These are phyloP conservation scores for Scaeva pyrastri DNA, from an alignment of 2,888 invertebrate species.

Conservation along the genomic window DNA sequence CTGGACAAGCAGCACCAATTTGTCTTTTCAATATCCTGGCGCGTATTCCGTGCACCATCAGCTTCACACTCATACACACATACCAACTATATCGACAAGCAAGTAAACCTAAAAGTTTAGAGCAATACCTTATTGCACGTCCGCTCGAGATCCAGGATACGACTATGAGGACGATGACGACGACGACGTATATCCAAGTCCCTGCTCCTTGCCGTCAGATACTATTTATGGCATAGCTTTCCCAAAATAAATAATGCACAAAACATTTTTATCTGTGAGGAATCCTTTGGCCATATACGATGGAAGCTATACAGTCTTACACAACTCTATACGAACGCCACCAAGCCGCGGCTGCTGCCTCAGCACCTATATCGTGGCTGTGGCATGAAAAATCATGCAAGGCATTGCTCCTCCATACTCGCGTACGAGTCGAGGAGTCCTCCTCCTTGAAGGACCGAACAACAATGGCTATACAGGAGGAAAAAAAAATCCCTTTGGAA, in stretches of 20 bases:
- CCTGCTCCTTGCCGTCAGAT: conserved; percentile 67
- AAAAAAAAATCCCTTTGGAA: conserved; percentile 29
- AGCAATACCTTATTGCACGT: conserved; percentile 61
- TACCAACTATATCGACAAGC: neutral
- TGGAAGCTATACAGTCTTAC: neutral
- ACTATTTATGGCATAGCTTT: conserved; percentile 70
- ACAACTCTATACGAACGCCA: neutral
- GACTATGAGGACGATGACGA: conserved; percentile 7
- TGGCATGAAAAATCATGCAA: conserved; percentile 71
- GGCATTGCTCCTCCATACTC: conserved; percentile 32
- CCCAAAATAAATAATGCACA: conserved; percentile 68
- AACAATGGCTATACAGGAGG: too few relatives aligned
- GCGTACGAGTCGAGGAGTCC: conserved; percentile 20
- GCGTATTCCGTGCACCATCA: conserved; percentile 34
- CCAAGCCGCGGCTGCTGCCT: conserved; percentile 30
- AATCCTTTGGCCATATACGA: conserved; percentile 48
- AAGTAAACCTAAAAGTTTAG: conserved; percentile 61
- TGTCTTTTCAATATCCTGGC: conserved; percentile 56
- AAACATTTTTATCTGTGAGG: conserved; percentile 68
- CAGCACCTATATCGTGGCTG: conserved; percentile 44
- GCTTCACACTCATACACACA: conserved; percentile 9
- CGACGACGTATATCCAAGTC: conserved; percentile 11
- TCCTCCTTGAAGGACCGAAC: conserved; percentile 31
- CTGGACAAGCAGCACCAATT: conserved; percentile 50
- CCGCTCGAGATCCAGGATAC: conserved; percentile 44